Evolutionary conservation across 2,888 invertebrate species (phyloP).

Genomic region (Hirtodrosophila alboralis): DNA sequence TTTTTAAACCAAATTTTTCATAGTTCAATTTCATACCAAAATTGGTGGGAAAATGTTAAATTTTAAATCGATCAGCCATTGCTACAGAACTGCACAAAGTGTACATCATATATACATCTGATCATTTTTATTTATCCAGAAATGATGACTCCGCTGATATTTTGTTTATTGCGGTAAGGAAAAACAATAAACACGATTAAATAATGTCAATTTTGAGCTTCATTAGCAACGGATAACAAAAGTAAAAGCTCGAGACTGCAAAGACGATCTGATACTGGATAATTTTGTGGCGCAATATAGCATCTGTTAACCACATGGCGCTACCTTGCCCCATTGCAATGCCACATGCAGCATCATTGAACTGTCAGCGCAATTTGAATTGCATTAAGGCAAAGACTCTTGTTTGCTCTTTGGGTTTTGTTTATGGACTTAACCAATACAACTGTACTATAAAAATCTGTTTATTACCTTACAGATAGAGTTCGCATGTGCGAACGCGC

Average conservation of each 20-base stretch:
- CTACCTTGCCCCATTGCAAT: slow-evolving; percentile 36
- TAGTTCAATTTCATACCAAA: too few species aligned
- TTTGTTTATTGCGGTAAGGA: slow-evolving; percentile 50
- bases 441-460: slow-evolving; percentile 3
- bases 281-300: slow-evolving; percentile 16
- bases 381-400: slow-evolving; percentile 12
- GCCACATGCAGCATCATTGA: slow-evolving; percentile 39
- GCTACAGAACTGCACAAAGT: too few species aligned
- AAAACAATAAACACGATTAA: slow-evolving; percentile 54
- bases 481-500: not conserved
- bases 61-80: too few species aligned
- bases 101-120: too few species aligned
- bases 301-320: slow-evolving; percentile 73
- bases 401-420: slow-evolving; percentile 29
- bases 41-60: too few species aligned
- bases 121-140: too few species aligned
- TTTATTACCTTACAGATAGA: slow-evolving; percentile 25
- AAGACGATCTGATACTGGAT: slow-evolving; percentile 1
- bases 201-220: slow-evolving; percentile 29
- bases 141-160: slow-evolving; percentile 22
- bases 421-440: slow-evolving; percentile 23
- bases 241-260: too few species aligned
- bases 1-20: too few species aligned
- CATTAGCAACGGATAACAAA: slow-evolving; percentile 25
- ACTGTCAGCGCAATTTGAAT: slow-evolving; percentile 39